Percentiles rank a stretch among this genome's conserved stretches.
phyloP scores from a whole-genome alignment of 1,140 invertebrate genomes.

The Drosophila truncata region DNA sequence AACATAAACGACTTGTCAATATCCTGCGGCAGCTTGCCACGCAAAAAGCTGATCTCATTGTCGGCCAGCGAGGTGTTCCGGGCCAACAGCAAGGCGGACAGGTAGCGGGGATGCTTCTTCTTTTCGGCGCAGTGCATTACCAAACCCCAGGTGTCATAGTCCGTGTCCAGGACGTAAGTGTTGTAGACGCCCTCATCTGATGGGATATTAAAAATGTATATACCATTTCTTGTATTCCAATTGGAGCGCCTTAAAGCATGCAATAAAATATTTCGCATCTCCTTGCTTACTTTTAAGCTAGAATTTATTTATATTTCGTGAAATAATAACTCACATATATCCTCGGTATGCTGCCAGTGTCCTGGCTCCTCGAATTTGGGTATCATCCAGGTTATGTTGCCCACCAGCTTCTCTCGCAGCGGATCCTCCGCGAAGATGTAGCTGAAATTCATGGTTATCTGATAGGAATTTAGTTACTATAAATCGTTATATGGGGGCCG shows the following conservation, averaged over 20 bases:
- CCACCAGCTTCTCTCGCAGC: conserved; percentile 90
- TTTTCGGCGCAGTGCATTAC: conserved; percentile 94
- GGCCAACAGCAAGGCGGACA: conserved; percentile 94
- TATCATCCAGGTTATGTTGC: conserved; percentile 94
- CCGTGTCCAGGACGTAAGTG: conserved; percentile 93
- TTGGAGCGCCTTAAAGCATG: conserved; percentile 10
- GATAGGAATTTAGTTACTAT: background rate
- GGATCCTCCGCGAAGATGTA: conserved; percentile 94
- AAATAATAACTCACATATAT: conserved; percentile 89
- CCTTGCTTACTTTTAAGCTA: background rate
- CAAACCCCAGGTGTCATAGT: conserved; percentile 92
- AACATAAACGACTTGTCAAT: conserved; percentile 94
- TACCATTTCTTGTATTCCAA: background rate
- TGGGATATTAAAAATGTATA: background rate
- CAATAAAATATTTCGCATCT: background rate
- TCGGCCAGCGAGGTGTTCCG: conserved; percentile 87
- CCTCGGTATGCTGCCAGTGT: conserved; percentile 94
- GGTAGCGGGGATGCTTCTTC: conserved; percentile 91
- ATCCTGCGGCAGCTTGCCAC: conserved; percentile 89
- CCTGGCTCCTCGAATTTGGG: conserved; percentile 90
- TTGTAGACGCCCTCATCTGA: conserved; percentile 95
- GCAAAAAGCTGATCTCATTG: conserved; percentile 86
- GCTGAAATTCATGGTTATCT: conserved; percentile 94
- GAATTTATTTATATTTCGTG: background rate
- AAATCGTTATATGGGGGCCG: background rate